These are phyloP conservation scores for Drosophila paulistorum DNA, from an alignment of 1,140 invertebrate genomes.

Conservation along the genomic window DNA sequence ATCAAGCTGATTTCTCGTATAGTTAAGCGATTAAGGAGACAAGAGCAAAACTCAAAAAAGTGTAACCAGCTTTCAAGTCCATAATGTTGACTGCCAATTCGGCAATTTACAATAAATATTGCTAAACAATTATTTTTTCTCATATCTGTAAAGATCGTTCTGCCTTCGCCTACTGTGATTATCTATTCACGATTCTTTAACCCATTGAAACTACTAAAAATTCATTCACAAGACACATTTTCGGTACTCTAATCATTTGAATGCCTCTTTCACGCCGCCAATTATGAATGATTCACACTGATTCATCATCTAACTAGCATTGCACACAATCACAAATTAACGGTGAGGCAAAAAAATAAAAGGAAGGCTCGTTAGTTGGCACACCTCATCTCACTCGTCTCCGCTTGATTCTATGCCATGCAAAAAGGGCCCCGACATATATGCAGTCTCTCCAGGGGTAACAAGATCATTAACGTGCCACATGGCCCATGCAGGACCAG, in stretches of 20 bases:
- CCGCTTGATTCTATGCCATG: slow-evolving; percentile 36
- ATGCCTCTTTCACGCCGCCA: slow-evolving; percentile 1
- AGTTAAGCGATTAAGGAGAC: too few species aligned
- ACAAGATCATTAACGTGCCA: slow-evolving; percentile 78
- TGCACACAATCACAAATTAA: slow-evolving; percentile 14
- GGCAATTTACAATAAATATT: too few species aligned
- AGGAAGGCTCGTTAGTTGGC: slow-evolving; percentile 53
- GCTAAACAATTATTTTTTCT: too few species aligned
- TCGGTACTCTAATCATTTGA: not conserved
- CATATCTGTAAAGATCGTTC: too few species aligned
- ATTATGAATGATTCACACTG: slow-evolving; percentile 16
- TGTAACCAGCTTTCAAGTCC: too few species aligned
- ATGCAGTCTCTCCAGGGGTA: slow-evolving; percentile 46
- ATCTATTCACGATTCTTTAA: too few species aligned
- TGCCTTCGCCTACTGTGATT: too few species aligned
- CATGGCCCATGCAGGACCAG: slow-evolving; percentile 28
- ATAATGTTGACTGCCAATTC: too few species aligned
- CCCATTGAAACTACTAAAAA: too few species aligned
- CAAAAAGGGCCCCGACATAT: slow-evolving; percentile 59
- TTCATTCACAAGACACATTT: not conserved
- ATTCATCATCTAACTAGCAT: slow-evolving; percentile 20
- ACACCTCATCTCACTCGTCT: slow-evolving; percentile 24
- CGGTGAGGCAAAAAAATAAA: not conserved
- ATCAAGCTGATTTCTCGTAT: too few species aligned
- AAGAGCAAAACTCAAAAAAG: too few species aligned